Evolutionary conservation across 2,113 vertebrate species (phyloP), one percentile per base, ranked within the genome.

Genomic region (Promerops cafer): DNA sequence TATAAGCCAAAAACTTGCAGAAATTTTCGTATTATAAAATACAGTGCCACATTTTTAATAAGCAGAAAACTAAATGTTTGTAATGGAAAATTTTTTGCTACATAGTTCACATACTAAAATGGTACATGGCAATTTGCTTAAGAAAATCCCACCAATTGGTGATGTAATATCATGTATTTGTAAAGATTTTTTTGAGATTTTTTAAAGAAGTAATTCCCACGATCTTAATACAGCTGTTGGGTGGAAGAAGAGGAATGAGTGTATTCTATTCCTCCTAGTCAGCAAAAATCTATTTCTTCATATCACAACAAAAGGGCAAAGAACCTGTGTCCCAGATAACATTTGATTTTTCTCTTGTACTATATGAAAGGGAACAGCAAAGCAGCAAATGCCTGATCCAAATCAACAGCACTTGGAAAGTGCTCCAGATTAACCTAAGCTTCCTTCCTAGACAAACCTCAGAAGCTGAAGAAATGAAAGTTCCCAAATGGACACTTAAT

Each of bases 61-160:
- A 80, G 4, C 8, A 52, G 76, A 86, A 93, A 35, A 8, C 4
- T 10, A 23, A 30, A 47, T 78, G 45, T 24, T 90, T 97, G 70
- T 42, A 49, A 74, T 60, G 56, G 23, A 74, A 94, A 83, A 39
- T 19, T 39, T 96, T 81, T 66, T 83, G 47, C 16, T 69, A 17
- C 57, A 63, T 11, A 76, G 71, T 86, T 97, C 75, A 56, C 45
- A 53, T 37, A 37, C 8, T 78, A 75, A 78, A 95, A 80, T 75
- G 70, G 66, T 68, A 68, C 12, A 33, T 39, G 40, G 14, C 18
- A 79, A 60, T 49, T 86, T 82, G 33, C 35, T 90, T 13, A 52
- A 92, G 64, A 83, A 83, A 74, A 4, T 78, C 50, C 28, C 21
- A 82, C 49, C 28, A 37, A 19, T 9, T 88, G 49, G 57, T 63